Evolutionary conservation across 2,113 vertebrate genomes (phyloP), one percentile per base, ranked within the genome.

Genomic region (Oenanthe oenanthe): DNA sequence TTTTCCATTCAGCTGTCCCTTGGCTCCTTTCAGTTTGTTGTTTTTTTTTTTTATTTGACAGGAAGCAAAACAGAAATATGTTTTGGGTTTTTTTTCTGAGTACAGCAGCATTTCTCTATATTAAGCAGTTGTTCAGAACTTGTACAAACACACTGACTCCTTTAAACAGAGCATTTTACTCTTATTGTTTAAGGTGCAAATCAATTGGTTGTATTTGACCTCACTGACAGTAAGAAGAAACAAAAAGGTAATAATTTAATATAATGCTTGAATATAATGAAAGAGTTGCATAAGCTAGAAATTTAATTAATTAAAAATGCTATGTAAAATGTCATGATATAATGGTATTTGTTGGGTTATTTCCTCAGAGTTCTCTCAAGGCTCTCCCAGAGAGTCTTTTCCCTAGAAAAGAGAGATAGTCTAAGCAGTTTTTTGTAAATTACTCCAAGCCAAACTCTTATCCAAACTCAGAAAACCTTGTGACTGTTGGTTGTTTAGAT

Each of bases 271-370:
- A 36, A 31, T 4, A 6, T 61, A n/a, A 60, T 61, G n/a, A 17
- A 48, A 42, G 62, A 20, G 32, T 57, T 56, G 26, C 58, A 18
- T 34, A 32, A 25, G 12, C 9, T 66, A 21, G 10, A 57, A 76
- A 4, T 88, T 84, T 73, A 56, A 17, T 60, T 60, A 10, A 3
- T 42, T 86, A 80, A 88, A 77, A 58, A 2, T 2, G 17, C 8
- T 21, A 15, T 36, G 5, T 53, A 78, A 78, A 70, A 50, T 74
- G 7, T n/a, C 6, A 0, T 4, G 1, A 0, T 14, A 38, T 9
- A 21, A 42, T 60, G 10, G 31, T n/a, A 7, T 58, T 79, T 26
- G 4, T 66, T 54, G 31, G 34, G 40, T 74, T 74, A 7, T 53
- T 4, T 61, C 56, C 72, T 81, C 45, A 38, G 34, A 42, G 17